These are phyloP conservation scores for Mormyrops boulengeri DNA, from an alignment of 2,797 vertebrate species.

Conservation along the genomic window DNA sequence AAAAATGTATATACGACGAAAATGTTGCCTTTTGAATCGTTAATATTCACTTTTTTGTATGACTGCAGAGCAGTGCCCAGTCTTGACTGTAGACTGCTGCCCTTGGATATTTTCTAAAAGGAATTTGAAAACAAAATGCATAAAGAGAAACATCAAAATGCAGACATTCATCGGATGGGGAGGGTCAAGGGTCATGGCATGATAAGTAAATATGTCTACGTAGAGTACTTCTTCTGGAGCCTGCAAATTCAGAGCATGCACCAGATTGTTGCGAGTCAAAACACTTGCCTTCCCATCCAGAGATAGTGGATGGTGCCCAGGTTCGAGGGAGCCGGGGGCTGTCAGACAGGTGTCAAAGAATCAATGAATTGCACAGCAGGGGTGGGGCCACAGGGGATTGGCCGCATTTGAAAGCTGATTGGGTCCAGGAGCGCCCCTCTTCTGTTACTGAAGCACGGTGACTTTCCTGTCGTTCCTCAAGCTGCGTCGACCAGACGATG, in stretches of 20 bases:
- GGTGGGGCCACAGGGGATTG: neutral
- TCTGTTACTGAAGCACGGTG: neutral
- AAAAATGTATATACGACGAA: neutral
- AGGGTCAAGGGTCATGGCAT: neutral
- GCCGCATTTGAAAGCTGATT: neutral
- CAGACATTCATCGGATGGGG: neutral
- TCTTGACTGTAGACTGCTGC: neutral
- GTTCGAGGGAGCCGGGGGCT: neutral
- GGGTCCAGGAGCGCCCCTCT: neutral
- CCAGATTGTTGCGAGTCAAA: neutral
- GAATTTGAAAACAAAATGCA: neutral
- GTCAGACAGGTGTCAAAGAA: neutral
- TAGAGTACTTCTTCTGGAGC: neutral
- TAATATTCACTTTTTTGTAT: neutral
- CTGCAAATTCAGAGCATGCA: neutral
- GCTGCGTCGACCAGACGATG: neutral
- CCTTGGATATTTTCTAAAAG: neutral
- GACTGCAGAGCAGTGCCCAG: neutral
- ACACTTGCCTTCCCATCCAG: neutral
- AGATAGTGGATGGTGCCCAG: neutral
- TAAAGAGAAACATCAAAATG: neutral
- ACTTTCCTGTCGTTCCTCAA: neutral
- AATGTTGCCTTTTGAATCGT: neutral
- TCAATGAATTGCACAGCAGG: neutral
- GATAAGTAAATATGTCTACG: neutral